A percentile compares a stretch with the other conserved stretches of the same genome.
phyloP scores from a whole-genome alignment of 2,113 vertebrate genomes.

The Pelusios castaneus region DNA sequence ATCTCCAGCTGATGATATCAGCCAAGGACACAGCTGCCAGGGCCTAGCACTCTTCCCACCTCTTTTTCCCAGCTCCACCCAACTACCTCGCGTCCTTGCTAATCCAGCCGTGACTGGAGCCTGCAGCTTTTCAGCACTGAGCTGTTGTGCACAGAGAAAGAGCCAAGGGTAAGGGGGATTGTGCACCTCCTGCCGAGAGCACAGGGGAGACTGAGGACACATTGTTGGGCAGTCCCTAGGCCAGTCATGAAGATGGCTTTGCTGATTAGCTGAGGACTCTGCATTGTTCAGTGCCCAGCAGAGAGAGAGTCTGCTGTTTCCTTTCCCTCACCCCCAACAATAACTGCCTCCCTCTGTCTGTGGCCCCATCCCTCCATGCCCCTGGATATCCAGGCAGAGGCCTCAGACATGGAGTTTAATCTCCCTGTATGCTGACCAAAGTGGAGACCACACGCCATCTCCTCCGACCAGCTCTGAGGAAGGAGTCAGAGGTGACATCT shows the following conservation, averaged over 20 bases:
- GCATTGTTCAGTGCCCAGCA: not conserved
- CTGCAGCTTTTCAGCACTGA: not conserved
- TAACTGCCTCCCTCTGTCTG: not conserved
- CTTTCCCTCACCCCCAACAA: not conserved
- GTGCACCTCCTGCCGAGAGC: not conserved
- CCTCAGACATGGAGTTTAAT: not conserved
- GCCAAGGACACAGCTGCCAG: not conserved
- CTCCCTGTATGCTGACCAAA: not conserved
- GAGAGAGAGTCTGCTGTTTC: constrained; percentile 4
- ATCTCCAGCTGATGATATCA: not conserved
- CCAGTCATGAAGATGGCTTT: not conserved
- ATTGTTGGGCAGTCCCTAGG: not conserved
- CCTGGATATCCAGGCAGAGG: not conserved
- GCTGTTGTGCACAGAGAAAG: not conserved
- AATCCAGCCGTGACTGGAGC: not conserved
- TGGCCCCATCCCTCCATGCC: not conserved
- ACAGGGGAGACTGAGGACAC: not conserved
- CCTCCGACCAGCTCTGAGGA: too few species aligned
- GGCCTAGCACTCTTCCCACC: not conserved
- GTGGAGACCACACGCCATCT: not conserved
- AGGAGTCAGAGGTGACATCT: not conserved
- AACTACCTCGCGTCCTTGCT: not conserved
- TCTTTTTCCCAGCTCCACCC: not conserved
- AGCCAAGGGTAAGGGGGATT: not conserved
- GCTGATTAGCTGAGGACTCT: not conserved